These are phyloP conservation scores for Neogale vison DNA, from an alignment of 2,113 vertebrate species.

Conservation along the genomic window DNA sequence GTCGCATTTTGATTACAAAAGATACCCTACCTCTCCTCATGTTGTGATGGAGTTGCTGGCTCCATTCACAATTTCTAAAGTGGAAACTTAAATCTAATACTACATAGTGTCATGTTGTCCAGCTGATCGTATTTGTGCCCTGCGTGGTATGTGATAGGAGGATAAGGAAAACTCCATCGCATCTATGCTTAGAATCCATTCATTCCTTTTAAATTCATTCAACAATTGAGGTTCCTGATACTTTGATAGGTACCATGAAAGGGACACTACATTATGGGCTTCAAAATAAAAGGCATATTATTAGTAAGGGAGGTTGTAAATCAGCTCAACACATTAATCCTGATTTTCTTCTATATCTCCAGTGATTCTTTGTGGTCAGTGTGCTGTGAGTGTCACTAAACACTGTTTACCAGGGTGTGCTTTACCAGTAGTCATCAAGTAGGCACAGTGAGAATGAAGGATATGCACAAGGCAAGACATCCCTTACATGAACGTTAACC, in stretches of 20 bases:
- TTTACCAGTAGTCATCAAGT: constrained; percentile 59
- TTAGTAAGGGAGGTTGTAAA: background rate
- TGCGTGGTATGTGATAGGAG: background rate
- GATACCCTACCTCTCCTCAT: background rate
- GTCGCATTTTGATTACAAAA: constrained; percentile 12
- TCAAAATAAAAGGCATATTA: background rate
- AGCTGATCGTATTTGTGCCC: background rate
- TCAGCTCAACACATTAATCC: constrained; percentile 1
- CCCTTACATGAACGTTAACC: constrained; percentile 63
- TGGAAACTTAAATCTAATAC: constrained; percentile 8
- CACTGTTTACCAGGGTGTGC: constrained; percentile 41
- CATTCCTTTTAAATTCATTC: background rate
- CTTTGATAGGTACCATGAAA: background rate
- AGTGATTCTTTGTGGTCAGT: background rate
- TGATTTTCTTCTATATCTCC: constrained; percentile 58
- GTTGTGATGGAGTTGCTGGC: background rate
- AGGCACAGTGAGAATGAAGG: constrained; percentile 53
- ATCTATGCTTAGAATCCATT: background rate
- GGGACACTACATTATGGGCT: background rate
- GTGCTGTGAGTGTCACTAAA: constrained; percentile 49
- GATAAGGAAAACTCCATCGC: background rate
- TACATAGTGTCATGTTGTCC: background rate
- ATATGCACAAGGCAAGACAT: constrained; percentile 53
- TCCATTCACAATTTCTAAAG: background rate
- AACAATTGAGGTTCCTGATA: background rate